Base-by-base conservation (phyloP, 2,888 invertebrate species). In the Thelaira solivaga region DNA sequence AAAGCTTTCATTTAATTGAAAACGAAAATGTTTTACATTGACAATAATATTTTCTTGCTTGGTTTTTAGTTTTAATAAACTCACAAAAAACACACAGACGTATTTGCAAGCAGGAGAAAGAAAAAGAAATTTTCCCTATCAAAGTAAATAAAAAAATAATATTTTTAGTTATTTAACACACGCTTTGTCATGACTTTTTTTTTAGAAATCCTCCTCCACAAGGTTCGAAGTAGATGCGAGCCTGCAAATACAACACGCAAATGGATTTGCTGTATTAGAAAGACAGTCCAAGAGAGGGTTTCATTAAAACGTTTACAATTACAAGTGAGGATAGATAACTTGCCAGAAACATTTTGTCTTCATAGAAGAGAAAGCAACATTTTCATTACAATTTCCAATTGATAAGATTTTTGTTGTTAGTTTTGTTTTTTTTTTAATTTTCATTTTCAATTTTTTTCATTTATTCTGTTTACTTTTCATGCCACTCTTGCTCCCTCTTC, bases 321-420 rank as follows among this genome's bases (percentile, higher is more conserved):
- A 47, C n/a, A 13, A 4, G 13, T 13, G 2, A 31, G 13, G 36
- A n/a, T 13, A 16, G 26, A 36, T 64, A 53, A 20, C 7, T 51
- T 51, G 41, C 31, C 51, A 36, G 10, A 51, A 43, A 36, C 31
- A 61, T 18, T 68, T 53, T 41, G 34, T 39, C 20, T 26, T 41
- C 47, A 29, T 51, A 20, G 31, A 78, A 71, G 61, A 65, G 78
- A 78, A 78, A 78, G 78, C 74, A 55, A 78, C 65, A 78, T 74
- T 78, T 78, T 78, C 68, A 73, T 78, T 65, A 74, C 57, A 10
- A 31, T 26, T 43, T 7, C n/a, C 26, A 11, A n/a, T 22, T 51
- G 64, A 65, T 59, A 51, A 39, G 29, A 64, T 72, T 72, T 34
- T 8, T 5, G 10, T 39, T 7, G 18, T 26, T 13, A 4, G 1